These are phyloP conservation scores for Axea sp. DNA, from an alignment of 2,888 invertebrate species.

Conservation along the genomic window DNA sequence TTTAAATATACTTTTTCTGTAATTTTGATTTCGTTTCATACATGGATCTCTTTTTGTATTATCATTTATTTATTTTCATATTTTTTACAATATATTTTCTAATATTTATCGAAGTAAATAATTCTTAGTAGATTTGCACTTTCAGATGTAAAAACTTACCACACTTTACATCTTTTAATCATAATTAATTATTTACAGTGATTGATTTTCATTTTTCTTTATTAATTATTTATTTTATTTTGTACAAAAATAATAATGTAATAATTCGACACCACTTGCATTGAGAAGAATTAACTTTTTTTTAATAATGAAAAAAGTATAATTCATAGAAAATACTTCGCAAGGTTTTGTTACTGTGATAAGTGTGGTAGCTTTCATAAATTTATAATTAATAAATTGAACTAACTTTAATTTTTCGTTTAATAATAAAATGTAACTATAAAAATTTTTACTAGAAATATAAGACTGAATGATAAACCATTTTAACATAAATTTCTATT, in stretches of 20 bases:
- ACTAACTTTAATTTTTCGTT: too few relatives aligned
- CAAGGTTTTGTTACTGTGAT: slow-evolving; percentile 19
- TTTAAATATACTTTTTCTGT: too few relatives aligned
- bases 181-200: too few relatives aligned
- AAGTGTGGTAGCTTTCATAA: slow-evolving; percentile 23
- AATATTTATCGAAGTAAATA: neutral
- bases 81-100: neutral
- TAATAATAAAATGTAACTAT: too few relatives aligned
- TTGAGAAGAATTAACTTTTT: slow-evolving; percentile 10
- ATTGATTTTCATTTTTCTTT: slow-evolving; percentile 5
- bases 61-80: slow-evolving; percentile 5
- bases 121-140: neutral
- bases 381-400: too few relatives aligned
- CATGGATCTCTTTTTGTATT: neutral
- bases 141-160: neutral
- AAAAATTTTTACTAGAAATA: too few relatives aligned
- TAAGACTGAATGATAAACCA: too few relatives aligned
- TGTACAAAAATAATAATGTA: slow-evolving; percentile 12
- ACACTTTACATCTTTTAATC: too few relatives aligned
- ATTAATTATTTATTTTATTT: slow-evolving; percentile 18
- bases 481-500: too few relatives aligned
- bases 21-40: neutral
- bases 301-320: slow-evolving; percentile 5
- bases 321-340: too few relatives aligned
- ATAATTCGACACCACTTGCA: slow-evolving; percentile 5